Evolutionary conservation across 2,113 vertebrate genomes (phyloP), one percentile per base, ranked within the genome.

Genomic region (Cebus imitator): DNA sequence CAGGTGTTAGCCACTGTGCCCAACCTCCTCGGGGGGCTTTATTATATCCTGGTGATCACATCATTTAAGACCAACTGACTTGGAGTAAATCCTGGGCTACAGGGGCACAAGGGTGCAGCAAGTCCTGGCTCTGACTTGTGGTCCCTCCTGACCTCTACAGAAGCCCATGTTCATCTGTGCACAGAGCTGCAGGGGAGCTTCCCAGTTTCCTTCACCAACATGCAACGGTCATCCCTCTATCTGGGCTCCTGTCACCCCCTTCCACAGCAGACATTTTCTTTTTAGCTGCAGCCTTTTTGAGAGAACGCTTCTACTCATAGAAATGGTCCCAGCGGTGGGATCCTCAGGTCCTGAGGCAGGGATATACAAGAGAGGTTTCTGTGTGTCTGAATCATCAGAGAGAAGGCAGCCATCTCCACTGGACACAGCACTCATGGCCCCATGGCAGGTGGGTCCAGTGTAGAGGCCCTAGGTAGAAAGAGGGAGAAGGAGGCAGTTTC

Each of bases 401-500:
- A 9, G 58, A 40, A 23, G 70, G 0, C 3, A 1, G 40, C 50
- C 45, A 8, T 45, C 30, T 13, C 8, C 1, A 0, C 7, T 0
- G 9, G 72, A 0, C n/a, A 1, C 0, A 0, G 43, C 2, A 0
- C 73, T 61, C 25, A 0, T 1, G 32, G 18, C 1, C 64, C 35
- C 0, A 0, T 5, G 7, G 43, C 20, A 5, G 0, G 10, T 30
- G 1, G 52, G 66, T 13, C 66, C 32, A 4, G 25, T 2, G 6
- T 2, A 3, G 17, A 17, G 25, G 43, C 20, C 37, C 23, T 4
- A 25, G 20, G n/a, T 3, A 10, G 37, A n/a, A 11, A 21, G 21
- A 30, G 73, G 18, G 2, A n/a, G 30, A n/a, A 58, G 21, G 17
- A 50, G 14, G 43, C 76, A 14, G 50, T 25, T 0, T 72, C 40